These are phyloP conservation scores for Amblyteles armatorius DNA, from an alignment of 2,888 invertebrate genomes.

Conservation along the genomic window DNA sequence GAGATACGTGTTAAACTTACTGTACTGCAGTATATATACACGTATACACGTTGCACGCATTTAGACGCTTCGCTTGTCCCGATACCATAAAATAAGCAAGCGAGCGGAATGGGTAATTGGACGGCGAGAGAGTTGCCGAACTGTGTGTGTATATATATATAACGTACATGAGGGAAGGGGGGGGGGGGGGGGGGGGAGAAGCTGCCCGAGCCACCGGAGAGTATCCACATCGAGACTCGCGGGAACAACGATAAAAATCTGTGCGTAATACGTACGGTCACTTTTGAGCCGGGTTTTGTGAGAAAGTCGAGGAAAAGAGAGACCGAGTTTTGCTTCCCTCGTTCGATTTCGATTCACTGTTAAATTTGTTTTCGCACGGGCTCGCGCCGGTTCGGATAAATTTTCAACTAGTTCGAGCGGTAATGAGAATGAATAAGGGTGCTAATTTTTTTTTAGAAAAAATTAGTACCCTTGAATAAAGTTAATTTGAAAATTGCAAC, in stretches of 20 bases:
- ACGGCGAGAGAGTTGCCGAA: constrained; percentile 49
- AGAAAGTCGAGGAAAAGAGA: constrained; percentile 44
- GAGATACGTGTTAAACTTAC: constrained; percentile 13
- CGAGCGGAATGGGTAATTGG: constrained; percentile 65
- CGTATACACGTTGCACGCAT: constrained; percentile 51
- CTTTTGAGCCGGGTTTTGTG: constrained; percentile 51
- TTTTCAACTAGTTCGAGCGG: no score
- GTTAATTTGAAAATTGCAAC: no score
- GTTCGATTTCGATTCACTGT: background rate
- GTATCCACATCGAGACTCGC: constrained; percentile 38
- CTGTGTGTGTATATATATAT: constrained; percentile 24
- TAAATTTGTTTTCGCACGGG: background rate
- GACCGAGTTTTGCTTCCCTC: background rate
- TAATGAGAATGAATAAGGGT: no score
- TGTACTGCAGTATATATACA: constrained; percentile 2
- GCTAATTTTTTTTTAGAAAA: no score
- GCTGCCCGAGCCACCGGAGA: constrained; percentile 7
- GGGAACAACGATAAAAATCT: constrained; percentile 57
- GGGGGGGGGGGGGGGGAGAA: background rate
- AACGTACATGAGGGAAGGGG: background rate
- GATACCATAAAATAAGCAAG: constrained; percentile 61
- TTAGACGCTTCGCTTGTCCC: constrained; percentile 62
- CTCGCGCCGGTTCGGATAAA: background rate
- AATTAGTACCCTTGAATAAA: no score
- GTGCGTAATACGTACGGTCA: constrained; percentile 15